These are phyloP conservation scores for Epinotia nisella DNA, from an alignment of 2,888 invertebrate genomes.

Conservation along the genomic window DNA sequence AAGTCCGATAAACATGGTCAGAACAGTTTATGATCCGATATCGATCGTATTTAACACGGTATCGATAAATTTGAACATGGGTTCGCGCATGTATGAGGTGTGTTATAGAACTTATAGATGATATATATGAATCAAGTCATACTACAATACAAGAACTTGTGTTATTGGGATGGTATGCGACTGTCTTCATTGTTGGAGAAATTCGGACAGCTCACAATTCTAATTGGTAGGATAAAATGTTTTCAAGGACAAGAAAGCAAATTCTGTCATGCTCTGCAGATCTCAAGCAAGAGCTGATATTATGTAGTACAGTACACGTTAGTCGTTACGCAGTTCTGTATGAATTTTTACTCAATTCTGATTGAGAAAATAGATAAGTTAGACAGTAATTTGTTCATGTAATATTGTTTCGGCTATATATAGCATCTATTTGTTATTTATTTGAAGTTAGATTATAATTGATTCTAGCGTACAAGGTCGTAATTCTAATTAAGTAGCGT, in stretches of 20 bases:
- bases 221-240: slow-evolving; percentile 27
- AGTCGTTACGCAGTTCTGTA: slow-evolving; percentile 26
- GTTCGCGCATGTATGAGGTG: slow-evolving; percentile 55
- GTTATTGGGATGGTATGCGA: slow-evolving; percentile 18
- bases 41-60: slow-evolving; percentile 57
- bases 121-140: slow-evolving; percentile 46
- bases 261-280: slow-evolving; percentile 22
- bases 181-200: slow-evolving; percentile 11
- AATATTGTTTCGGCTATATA: slow-evolving; percentile 10
- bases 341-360: slow-evolving; percentile 18
- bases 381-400: background rate
- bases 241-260: slow-evolving; percentile 31
- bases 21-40: slow-evolving; percentile 61
- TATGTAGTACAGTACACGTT: slow-evolving; percentile 12
- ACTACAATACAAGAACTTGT: slow-evolving; percentile 6
- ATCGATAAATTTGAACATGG: slow-evolving; percentile 59
- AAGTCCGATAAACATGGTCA: slow-evolving; percentile 46
- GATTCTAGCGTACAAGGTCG: slow-evolving; percentile 58
- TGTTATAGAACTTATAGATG: slow-evolving; percentile 51
- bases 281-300: slow-evolving; percentile 24
- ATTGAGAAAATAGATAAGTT: slow-evolving; percentile 8
- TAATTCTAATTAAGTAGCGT: slow-evolving; percentile 60
- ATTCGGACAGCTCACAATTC: slow-evolving; percentile 22
- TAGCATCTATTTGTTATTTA: slow-evolving; percentile 35
- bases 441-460: slow-evolving; percentile 37